phyloP scores from a whole-genome alignment of 2,888 invertebrate species.

The Schizaphis graminum region DNA sequence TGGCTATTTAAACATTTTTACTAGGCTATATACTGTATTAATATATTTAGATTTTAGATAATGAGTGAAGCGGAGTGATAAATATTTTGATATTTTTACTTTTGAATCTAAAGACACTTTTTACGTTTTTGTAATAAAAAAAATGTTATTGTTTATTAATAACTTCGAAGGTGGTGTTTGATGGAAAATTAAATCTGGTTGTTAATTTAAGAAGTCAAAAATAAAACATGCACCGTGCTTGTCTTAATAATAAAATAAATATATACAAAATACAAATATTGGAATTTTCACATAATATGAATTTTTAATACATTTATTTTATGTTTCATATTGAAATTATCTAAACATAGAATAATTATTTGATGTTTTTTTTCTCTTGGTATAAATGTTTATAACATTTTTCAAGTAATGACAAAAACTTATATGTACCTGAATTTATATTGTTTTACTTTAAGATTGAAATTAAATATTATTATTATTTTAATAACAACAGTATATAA shows the following conservation, averaged over 20 bases:
- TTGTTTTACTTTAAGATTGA: too few species aligned
- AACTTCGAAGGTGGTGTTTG: not conserved
- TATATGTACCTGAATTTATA: too few species aligned
- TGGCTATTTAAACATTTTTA: not conserved
- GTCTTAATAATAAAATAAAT: not conserved
- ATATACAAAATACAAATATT: not conserved
- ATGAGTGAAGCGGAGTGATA: not conserved
- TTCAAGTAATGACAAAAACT: too few species aligned
- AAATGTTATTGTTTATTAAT: not conserved
- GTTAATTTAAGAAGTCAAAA: not conserved
- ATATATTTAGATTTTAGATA: not conserved
- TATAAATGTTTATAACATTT: too few species aligned
- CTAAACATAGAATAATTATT: too few species aligned
- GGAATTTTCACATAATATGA: too few species aligned
- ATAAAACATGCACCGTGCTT: not conserved
- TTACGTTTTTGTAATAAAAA: not conserved
- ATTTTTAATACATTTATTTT: too few species aligned
- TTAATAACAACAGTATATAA: too few species aligned
- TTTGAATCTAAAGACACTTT: not conserved
- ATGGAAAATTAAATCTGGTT: not conserved
- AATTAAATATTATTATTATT: too few species aligned
- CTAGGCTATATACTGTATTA: not conserved
- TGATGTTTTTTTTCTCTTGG: too few species aligned
- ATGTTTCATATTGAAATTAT: too few species aligned
- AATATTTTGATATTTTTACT: not conserved